Evolutionary conservation across 2,888 invertebrate species (phyloP).

Genomic region (Campoplex capitator): DNA sequence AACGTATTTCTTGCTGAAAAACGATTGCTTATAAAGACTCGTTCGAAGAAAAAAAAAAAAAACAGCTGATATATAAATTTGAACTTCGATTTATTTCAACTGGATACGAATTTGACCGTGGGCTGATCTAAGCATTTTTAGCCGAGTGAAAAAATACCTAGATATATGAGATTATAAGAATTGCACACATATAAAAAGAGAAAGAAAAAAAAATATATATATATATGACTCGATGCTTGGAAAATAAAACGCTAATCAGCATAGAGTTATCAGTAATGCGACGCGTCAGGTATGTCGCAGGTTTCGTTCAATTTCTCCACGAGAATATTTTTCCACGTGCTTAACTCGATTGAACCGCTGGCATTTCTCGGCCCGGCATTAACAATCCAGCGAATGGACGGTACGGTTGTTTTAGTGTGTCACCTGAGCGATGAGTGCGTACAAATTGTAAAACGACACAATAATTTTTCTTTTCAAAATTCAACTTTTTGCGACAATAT

Average conservation of each 20-base stretch:
- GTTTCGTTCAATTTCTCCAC: background rate
- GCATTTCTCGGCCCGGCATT: background rate
- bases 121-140: background rate
- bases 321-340: slow-evolving; percentile 12
- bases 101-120: background rate
- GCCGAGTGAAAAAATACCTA: background rate
- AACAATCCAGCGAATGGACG: background rate
- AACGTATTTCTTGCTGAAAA: background rate
- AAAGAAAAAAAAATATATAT: too few species aligned
- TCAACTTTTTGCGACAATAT: background rate
- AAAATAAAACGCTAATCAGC: background rate
- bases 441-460: background rate
- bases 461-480: background rate
- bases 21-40: background rate
- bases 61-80: background rate
- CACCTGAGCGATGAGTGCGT: background rate
- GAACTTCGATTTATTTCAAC: background rate
- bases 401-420: background rate
- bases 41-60: too few species aligned
- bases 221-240: background rate
- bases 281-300: background rate
- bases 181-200: background rate
- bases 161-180: background rate
- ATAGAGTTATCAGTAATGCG: slow-evolving; percentile 9
- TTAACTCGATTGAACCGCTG: background rate